Percentiles rank a stretch among this genome's conserved stretches.
phyloP scores from a whole-genome alignment of 30 jellyfish, hydroid and myxozoan genomes.

The Rhopilema esculentum region DNA sequence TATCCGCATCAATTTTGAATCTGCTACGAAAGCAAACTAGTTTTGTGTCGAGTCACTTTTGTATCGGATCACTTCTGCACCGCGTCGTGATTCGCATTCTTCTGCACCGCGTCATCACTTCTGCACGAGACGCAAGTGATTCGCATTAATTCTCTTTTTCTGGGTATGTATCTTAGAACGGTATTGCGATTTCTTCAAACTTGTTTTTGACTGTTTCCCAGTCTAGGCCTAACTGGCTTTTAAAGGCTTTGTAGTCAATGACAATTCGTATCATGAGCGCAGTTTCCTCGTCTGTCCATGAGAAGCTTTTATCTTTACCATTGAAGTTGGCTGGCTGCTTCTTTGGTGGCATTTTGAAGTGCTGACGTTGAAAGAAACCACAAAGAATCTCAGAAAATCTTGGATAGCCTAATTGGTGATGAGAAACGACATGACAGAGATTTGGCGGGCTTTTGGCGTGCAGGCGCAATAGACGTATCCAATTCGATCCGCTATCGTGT shows the following conservation, averaged over 20 bases:
- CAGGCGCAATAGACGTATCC: no score
- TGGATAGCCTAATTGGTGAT: not conserved
- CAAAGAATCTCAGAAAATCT: not conserved
- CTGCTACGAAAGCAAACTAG: constrained; percentile 5
- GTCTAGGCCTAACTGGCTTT: constrained; percentile 9
- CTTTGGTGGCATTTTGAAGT: constrained; percentile 6
- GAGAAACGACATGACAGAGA: not conserved
- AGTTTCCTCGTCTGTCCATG: constrained; percentile 22
- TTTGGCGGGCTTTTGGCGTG: not conserved
- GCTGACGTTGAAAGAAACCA: not conserved
- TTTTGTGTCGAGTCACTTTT: no score
- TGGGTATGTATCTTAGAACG: not conserved
- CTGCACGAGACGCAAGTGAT: constrained; percentile 1
- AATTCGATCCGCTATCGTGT: no score
- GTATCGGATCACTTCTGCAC: constrained; percentile 11
- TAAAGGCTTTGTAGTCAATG: constrained; percentile 7
- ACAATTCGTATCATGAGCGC: constrained; percentile 3
- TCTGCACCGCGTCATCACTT: not conserved
- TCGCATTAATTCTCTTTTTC: not conserved
- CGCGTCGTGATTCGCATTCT: not conserved
- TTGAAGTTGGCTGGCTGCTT: constrained; percentile 5
- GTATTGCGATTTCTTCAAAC: not conserved
- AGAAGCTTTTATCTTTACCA: constrained; percentile 7
- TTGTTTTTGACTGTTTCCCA: constrained; percentile 11
- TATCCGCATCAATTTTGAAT: no score